Evolutionary conservation across 2,113 vertebrate species (phyloP).

Genomic region (Merops nubicus): DNA sequence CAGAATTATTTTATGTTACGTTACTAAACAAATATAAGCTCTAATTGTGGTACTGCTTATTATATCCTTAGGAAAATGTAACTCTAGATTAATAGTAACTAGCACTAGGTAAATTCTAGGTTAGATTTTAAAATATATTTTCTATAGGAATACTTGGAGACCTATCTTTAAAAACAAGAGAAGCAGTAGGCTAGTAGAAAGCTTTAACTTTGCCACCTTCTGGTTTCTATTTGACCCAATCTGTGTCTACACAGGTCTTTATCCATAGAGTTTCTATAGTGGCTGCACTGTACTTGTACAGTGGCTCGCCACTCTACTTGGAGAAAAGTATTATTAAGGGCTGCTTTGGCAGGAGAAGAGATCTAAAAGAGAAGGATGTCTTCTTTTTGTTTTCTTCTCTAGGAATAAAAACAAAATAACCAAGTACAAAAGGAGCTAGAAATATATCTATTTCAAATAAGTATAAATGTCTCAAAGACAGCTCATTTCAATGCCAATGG

Average conservation of each 20-base stretch:
- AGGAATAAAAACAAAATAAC: constrained; percentile 23
- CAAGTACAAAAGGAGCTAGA: not conserved
- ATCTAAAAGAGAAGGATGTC: not conserved
- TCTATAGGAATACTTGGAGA: not conserved
- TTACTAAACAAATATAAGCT: not conserved
- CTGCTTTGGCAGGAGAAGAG: not conserved
- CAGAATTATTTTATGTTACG: not conserved
- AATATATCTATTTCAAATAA: not conserved
- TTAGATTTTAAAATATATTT: not conserved
- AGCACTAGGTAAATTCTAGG: not conserved
- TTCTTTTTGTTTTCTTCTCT: not conserved
- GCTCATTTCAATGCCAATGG: not conserved
- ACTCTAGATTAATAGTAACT: not conserved
- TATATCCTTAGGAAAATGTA: not conserved
- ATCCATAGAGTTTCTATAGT: not conserved
- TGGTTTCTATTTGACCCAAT: not conserved
- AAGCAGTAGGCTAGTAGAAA: not conserved
- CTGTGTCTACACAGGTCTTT: not conserved
- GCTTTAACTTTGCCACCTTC: not conserved
- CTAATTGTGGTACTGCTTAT: not conserved
- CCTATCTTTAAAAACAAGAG: not conserved
- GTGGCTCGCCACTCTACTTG: not conserved
- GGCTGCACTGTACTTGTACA: not conserved
- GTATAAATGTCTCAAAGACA: not conserved
- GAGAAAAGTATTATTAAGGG: not conserved